phyloP scores from a whole-genome alignment of 2,797 vertebrate species.

The Phoebastria nigripes region DNA sequence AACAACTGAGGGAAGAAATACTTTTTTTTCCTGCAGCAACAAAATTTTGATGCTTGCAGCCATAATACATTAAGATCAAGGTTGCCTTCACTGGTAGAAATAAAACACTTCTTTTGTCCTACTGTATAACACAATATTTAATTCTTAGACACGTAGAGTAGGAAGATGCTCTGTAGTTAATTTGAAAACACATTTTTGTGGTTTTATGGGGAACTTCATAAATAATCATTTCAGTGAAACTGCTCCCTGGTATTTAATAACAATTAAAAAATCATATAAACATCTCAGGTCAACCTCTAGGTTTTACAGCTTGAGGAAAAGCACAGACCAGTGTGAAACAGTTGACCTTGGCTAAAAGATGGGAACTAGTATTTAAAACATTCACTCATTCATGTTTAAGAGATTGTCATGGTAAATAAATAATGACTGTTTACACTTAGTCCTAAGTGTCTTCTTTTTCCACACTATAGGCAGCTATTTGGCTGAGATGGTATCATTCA shows the following conservation, averaged over 20 bases:
- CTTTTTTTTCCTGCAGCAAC: conserved; percentile 41
- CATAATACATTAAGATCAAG: not conserved
- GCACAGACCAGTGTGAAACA: conserved; percentile 54
- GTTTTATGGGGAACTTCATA: not conserved
- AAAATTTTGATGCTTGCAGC: not conserved
- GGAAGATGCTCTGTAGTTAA: not conserved
- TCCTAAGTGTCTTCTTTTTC: conserved; percentile 76
- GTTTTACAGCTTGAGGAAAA: conserved; percentile 45
- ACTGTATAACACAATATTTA: not conserved
- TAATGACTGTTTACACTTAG: conserved; percentile 80
- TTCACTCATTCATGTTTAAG: conserved; percentile 78
- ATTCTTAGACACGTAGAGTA: not conserved
- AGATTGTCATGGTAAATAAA: conserved; percentile 82
- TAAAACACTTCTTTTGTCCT: not conserved
- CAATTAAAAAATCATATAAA: not conserved
- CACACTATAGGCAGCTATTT: conserved; percentile 74
- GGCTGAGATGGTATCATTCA: conserved; percentile 72
- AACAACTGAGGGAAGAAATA: conserved; percentile 65
- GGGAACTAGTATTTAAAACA: conserved; percentile 77
- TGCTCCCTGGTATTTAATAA: not conserved
- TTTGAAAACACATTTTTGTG: not conserved
- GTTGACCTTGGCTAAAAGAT: conserved; percentile 75
- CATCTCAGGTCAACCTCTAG: not conserved
- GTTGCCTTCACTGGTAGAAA: not conserved
- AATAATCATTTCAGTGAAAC: not conserved